Base-by-base conservation (phyloP, 2,113 vertebrate genomes). In the Cathartes aura region DNA sequence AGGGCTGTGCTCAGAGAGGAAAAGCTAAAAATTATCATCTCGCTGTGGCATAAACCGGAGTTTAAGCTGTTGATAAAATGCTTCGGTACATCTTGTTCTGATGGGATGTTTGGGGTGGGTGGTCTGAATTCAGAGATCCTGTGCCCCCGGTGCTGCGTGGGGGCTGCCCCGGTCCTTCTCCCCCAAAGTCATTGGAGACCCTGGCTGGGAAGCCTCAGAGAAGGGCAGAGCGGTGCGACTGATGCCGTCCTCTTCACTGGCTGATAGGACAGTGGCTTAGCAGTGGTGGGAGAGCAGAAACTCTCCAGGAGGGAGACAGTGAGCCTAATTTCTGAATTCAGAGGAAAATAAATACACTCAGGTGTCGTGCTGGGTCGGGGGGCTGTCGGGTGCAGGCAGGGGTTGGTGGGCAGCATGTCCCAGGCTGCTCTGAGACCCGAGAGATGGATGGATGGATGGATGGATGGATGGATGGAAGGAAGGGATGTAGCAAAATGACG, bases 311-410 rank as follows among this genome's bases (percentile, higher is more conserved):
- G 10, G 48, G 32, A 56, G 40, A 53, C 8, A 23, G 32, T 19
- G 60, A 92, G 23, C 23, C 58, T 11, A 0, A 43, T 43, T 36
- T n/a, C 48, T 83, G 30, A 43, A 40, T 59, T 42, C 40, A 52
- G 42, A 24, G 24, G 40, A 18, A 24, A 36, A 23, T 17, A 50
- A 85, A 71, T 40, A 18, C 5, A 2, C 20, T 75, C 12, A 7
- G 58, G 4, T 32, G 22, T 45, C 0, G 0, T 66, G 18, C 23
- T 55, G 43, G 14, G 36, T 6, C 0, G 0, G n/a, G 56, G 21
- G 8, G 4, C 42, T 81, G 18, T 29, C 0, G 3, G 29, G 23
- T 76, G 53, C 32, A 23, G 87, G 56, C 27, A 73, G 47, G n/a
- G 11, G 11, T 32, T 45, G 6, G 7, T 71, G 70, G 30, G 74